Base-by-base conservation (phyloP, 2,888 invertebrate genomes). In the Pseudoips prasinana region DNA sequence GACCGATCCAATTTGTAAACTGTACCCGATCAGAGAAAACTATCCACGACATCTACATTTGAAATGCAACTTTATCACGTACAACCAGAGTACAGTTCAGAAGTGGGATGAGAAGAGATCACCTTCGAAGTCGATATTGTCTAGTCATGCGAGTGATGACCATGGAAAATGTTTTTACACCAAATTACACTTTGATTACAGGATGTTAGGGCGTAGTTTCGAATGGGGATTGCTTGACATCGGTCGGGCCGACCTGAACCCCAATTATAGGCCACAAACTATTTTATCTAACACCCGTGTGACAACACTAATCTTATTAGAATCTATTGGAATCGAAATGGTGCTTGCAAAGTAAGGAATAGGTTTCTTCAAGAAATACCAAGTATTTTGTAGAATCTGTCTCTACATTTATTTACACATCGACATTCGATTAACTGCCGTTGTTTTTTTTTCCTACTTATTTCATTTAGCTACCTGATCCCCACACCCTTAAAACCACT, bases 91-190 rank as follows among this genome's bases (percentile, higher is more conserved):
- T 10, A 8, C 22, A 39, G 31, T 39, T 49, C 61, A 22, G 14
- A 10, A 10, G 14, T 1, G 1, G 2, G 6, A 6, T n/a, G 6
- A 8, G 27, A 2, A 39, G 41, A 55, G 51, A 67, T 81, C 81
- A 78, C 82, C 79, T 83, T 77, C 60, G 64, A 59, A 81, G 80
- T 74, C 87, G 80, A 87, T 87, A 83, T 82, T 83, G 87, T 71
- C 78, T 87, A 86, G 86, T 88, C 87, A 88, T 85, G 82, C 87
- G 79, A 77, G 78, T 86, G 86, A 86, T 87, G 86, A 83, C 86
- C 87, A 77, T 68, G 66, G 65, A 58, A 53, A 59, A 50, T 46
- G 31, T 30, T 32, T 57, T 34, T 40, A 29, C 33, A 30, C 34
- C 32, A 68, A 68, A 63, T 44, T 54, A 41, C 45, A 59, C 76